Percentiles rank a stretch among this genome's conserved stretches.
phyloP scores from a whole-genome alignment of 2,113 vertebrate species.

The Tamias sibiricus region DNA sequence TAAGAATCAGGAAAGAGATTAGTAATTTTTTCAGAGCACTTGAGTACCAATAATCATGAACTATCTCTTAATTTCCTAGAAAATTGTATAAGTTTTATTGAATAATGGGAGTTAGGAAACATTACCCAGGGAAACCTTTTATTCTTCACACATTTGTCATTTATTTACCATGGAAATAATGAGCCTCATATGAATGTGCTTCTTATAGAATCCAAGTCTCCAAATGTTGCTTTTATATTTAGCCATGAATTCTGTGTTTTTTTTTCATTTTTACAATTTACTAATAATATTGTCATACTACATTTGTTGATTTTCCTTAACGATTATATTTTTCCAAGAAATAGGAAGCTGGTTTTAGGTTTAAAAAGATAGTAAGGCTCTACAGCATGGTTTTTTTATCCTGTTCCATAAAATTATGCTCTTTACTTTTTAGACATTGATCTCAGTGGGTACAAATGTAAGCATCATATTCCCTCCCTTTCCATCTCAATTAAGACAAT shows the following conservation, averaged over 20 bases:
- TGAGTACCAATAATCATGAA: not conserved
- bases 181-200: not conserved
- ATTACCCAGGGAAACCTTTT: not conserved
- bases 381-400: not conserved
- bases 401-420: not conserved
- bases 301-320: constrained; percentile 6
- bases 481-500: not conserved
- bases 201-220: not conserved
- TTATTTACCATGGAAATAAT: not conserved
- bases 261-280: not conserved
- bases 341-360: not conserved
- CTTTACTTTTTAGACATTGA: not conserved
- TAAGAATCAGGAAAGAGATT: not conserved
- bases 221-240: not conserved
- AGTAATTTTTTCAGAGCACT: not conserved
- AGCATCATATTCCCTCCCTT: not conserved
- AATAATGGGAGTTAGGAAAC: not conserved
- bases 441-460: not conserved
- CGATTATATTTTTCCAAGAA: constrained; percentile 3
- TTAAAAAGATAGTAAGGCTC: not conserved
- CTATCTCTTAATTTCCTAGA: not conserved
- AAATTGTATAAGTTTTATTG: not conserved
- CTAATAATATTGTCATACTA: not conserved
- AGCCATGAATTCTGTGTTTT: constrained; percentile 15
- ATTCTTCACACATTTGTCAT: not conserved